phyloP scores from a whole-genome alignment of 2,888 invertebrate species.

The Cantharis rustica region DNA sequence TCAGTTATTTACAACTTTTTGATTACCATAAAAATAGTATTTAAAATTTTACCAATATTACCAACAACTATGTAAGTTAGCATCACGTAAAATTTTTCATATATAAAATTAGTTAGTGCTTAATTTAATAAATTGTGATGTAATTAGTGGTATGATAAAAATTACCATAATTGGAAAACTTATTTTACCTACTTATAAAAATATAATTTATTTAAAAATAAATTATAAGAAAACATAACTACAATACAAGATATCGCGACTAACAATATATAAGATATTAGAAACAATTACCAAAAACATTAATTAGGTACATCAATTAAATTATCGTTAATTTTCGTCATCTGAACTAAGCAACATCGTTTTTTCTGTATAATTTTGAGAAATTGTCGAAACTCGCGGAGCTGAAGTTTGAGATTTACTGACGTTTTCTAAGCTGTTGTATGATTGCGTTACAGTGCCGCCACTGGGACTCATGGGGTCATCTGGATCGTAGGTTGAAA shows the following conservation, averaged over 20 bases:
- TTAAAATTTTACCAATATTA: conserved; percentile 3
- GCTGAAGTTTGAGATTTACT: conserved; percentile 59
- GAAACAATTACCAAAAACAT: neutral
- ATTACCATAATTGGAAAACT: neutral
- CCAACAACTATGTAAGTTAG: neutral
- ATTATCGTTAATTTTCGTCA: conserved; percentile 67
- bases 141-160: neutral
- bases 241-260: neutral
- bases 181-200: neutral
- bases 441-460: conserved; percentile 49
- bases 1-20: conserved; percentile 21
- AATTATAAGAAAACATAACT: neutral
- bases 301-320: neutral
- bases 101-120: neutral
- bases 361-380: conserved; percentile 92
- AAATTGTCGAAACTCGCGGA: conserved; percentile 78
- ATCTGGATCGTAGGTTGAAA: conserved; percentile 71
- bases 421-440: conserved; percentile 49
- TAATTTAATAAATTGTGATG: conserved; percentile 1
- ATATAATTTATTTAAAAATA: conserved; percentile 3
- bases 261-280: neutral
- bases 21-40: conserved; percentile 29
- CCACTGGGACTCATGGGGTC: conserved; percentile 61
- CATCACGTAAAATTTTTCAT: neutral
- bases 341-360: conserved; percentile 94